A percentile compares a stretch with the other conserved stretches of the same genome.
Conservation (phyloP, 2,797 vertebrate genomes). For the Poecile montanus region DNA sequence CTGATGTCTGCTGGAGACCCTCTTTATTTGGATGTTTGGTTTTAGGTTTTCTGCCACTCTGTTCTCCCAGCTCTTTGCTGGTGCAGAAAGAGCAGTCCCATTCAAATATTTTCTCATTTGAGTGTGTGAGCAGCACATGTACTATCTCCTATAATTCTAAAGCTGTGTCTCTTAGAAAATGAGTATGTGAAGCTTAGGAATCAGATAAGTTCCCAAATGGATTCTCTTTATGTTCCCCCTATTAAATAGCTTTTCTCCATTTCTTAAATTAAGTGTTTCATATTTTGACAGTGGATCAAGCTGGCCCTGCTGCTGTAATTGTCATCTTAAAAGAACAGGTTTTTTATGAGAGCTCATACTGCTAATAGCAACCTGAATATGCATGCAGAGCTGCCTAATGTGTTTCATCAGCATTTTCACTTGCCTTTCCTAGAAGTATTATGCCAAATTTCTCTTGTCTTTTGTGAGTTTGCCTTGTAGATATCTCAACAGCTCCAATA, state of each 20-base stretch:
- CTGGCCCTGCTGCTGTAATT: conserved; percentile 1
- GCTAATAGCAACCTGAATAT: not conserved
- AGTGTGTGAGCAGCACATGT: not conserved
- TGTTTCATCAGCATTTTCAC: not conserved
- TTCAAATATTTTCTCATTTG: not conserved
- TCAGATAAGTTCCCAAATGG: not conserved
- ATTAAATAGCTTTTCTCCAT: conserved; percentile 18
- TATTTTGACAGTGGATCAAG: conserved; percentile 32
- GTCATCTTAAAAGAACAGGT: not conserved
- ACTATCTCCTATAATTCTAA: not conserved
- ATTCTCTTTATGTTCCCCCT: conserved; percentile 8
- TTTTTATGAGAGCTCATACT: not conserved
- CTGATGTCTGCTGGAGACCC: not conserved
- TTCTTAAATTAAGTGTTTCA: conserved; percentile 23
- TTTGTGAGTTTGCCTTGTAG: not conserved
- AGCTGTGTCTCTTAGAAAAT: not conserved
- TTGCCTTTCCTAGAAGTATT: not conserved
- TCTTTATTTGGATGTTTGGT: not conserved
- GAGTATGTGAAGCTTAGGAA: not conserved
- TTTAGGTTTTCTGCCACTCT: not conserved
- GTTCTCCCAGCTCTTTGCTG: not conserved
- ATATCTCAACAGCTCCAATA: not conserved
- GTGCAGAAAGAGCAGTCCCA: not conserved
- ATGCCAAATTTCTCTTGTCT: not conserved
- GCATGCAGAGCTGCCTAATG: not conserved